These are phyloP conservation scores for Harmothoe impar DNA, from an alignment of 2,888 invertebrate species.

Conservation along the genomic window DNA sequence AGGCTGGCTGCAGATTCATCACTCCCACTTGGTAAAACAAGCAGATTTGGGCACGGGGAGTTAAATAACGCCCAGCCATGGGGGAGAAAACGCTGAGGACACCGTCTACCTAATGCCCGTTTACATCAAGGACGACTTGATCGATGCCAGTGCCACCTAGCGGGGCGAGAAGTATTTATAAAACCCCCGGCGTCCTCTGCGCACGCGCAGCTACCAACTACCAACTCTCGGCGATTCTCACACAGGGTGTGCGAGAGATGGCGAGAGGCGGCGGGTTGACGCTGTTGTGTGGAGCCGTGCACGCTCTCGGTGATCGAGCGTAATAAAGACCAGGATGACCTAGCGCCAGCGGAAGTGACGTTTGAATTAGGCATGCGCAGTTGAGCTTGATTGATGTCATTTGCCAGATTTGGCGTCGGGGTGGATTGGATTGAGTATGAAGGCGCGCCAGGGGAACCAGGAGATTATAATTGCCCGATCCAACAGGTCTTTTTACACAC, in stretches of 20 bases:
- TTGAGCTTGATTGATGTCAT: slow-evolving; percentile 58
- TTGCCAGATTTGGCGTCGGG: not conserved
- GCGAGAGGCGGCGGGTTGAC: not conserved
- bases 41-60: slow-evolving; percentile 4
- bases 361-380: slow-evolving; percentile 61
- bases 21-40: slow-evolving; percentile 34
- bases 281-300: not conserved
- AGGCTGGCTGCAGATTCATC: slow-evolving; percentile 1
- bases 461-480: slow-evolving; percentile 57
- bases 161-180: not conserved
- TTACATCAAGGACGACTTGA: slow-evolving; percentile 7
- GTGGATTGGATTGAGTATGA: slow-evolving; percentile 37
- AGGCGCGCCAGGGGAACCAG: not conserved
- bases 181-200: not conserved
- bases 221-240: slow-evolving; percentile 17
- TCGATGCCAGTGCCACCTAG: slow-evolving; percentile 47
- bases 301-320: not conserved
- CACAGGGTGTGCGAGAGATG: slow-evolving; percentile 32
- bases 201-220: not conserved
- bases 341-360: slow-evolving; percentile 47
- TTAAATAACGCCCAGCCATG: slow-evolving; percentile 2
- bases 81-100: not conserved
- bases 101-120: slow-evolving; percentile 42
- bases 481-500: not conserved
- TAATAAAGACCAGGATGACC: slow-evolving; percentile 59